Conservation (phyloP, 2,797 vertebrate species). For the Acestrorhynchus altus region DNA sequence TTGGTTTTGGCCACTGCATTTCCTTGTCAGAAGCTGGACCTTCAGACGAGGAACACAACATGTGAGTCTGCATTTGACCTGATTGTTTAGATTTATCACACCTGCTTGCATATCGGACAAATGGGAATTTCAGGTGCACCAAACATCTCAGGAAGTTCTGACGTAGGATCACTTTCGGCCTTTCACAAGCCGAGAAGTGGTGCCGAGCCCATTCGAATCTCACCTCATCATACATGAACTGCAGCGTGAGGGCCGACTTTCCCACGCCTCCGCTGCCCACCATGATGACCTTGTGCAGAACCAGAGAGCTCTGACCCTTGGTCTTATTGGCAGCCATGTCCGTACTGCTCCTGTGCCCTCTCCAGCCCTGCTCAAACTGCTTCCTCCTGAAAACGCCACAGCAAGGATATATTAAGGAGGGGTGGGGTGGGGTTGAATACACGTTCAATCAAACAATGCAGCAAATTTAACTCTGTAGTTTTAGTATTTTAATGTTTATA, state of each 20-base stretch:
- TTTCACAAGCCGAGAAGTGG: neutral
- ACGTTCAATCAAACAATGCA: too few relatives aligned
- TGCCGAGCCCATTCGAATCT: constrained; percentile 46
- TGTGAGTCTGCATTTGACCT: too few relatives aligned
- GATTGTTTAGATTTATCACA: too few relatives aligned
- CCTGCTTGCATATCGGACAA: too few relatives aligned
- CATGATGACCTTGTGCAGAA: constrained; percentile 87
- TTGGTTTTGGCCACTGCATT: too few relatives aligned
- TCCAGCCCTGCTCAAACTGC: neutral
- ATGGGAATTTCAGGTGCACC: too few relatives aligned
- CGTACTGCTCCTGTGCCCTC: constrained; percentile 24
- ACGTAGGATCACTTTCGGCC: neutral
- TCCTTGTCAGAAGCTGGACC: too few relatives aligned
- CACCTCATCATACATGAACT: constrained; percentile 94
- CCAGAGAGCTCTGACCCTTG: constrained; percentile 86
- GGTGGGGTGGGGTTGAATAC: neutral
- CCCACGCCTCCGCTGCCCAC: constrained; percentile 97
- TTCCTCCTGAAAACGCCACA: neutral
- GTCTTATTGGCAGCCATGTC: constrained; percentile 73
- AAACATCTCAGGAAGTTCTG: neutral
- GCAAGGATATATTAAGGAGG: neutral
- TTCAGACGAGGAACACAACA: too few relatives aligned
- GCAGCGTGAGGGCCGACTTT: constrained; percentile 95
- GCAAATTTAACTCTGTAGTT: too few relatives aligned
- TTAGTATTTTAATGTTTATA: too few relatives aligned